Percentiles rank a stretch among this genome's conserved stretches.
Evolutionary conservation across 2,797 vertebrate species (phyloP).

Genomic region (Spinibarbus caldwelli): DNA sequence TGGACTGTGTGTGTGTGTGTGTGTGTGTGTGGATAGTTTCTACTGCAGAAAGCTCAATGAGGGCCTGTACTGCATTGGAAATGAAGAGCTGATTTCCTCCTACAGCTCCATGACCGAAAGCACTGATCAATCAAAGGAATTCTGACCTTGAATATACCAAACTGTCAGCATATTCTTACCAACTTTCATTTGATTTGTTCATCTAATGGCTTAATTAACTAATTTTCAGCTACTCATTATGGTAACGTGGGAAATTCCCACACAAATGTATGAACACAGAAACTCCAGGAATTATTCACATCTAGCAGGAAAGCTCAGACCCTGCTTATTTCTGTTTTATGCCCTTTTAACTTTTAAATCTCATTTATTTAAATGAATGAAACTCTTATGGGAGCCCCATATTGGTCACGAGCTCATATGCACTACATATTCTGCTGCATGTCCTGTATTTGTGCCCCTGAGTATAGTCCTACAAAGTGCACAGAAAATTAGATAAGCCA

Average conservation of each 20-base stretch:
- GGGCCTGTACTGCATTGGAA: slow-evolving; percentile 11
- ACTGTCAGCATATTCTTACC: slow-evolving; percentile 1
- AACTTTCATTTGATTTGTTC: background rate
- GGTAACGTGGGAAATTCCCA: background rate
- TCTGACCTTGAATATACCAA: slow-evolving; percentile 4
- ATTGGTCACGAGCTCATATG: background rate
- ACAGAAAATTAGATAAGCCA: background rate
- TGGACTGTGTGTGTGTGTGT: background rate
- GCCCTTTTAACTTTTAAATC: background rate
- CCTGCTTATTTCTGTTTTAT: background rate
- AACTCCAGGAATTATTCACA: background rate
- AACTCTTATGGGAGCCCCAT: background rate
- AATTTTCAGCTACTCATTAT: background rate
- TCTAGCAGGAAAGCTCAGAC: background rate
- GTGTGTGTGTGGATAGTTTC: background rate
- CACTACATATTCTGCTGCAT: background rate
- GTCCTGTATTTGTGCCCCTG: slow-evolving; percentile 9
- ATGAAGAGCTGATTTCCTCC: slow-evolving; percentile 6
- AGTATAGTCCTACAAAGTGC: slow-evolving; percentile 3
- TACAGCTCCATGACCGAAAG: background rate
- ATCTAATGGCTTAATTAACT: background rate
- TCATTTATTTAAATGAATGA: background rate
- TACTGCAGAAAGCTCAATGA: background rate
- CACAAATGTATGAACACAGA: background rate
- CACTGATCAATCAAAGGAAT: background rate